These are phyloP conservation scores for Lonchura striata DNA, from an alignment of 2,113 vertebrate species.

Conservation along the genomic window DNA sequence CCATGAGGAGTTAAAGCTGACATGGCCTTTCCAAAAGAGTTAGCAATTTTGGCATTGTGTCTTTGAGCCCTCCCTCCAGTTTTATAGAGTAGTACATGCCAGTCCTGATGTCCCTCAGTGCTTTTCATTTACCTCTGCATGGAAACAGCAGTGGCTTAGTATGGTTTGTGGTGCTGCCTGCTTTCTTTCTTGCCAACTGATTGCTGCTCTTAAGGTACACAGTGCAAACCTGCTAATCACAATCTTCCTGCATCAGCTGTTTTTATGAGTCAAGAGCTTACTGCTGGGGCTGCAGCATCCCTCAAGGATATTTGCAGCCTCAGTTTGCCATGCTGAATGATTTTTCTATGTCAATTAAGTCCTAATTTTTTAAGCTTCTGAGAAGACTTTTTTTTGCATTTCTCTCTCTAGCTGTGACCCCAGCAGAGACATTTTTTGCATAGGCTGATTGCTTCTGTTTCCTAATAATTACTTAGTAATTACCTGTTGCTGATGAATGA, in stretches of 20 bases:
- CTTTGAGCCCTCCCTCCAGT: neutral
- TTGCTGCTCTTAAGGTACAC: neutral
- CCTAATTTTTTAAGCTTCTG: neutral
- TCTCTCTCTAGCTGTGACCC: neutral
- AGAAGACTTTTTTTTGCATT: neutral
- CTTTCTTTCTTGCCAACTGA: neutral
- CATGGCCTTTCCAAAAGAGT: neutral
- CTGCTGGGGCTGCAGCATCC: neutral
- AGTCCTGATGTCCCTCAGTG: neutral
- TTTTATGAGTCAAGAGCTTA: neutral
- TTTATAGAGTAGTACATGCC: neutral
- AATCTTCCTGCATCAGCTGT: neutral
- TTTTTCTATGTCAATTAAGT: neutral
- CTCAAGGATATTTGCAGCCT: neutral
- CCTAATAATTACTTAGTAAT: conserved; percentile 29
- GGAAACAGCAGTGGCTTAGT: neutral
- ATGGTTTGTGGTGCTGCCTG: neutral
- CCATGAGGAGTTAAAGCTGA: neutral
- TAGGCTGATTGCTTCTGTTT: neutral
- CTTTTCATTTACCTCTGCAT: neutral
- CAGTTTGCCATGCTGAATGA: neutral
- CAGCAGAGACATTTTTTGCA: neutral
- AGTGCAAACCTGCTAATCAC: neutral
- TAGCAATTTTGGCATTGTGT: neutral
- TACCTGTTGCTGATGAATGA: neutral